phyloP scores from a whole-genome alignment of 1,140 invertebrate genomes.

The Eubasilissa regina region DNA sequence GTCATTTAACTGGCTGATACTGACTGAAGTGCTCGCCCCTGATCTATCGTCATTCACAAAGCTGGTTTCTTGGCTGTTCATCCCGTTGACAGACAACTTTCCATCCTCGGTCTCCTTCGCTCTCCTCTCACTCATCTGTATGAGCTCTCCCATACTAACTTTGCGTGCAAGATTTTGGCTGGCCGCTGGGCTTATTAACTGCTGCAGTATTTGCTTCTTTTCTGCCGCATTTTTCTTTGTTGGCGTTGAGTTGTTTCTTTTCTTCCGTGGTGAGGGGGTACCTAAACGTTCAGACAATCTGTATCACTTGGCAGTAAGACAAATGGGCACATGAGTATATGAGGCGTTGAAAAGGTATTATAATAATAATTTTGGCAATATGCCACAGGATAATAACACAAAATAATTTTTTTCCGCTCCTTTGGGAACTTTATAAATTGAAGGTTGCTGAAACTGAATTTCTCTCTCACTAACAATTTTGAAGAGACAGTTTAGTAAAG shows the following conservation, averaged over 20 bases:
- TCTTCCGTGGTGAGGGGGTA: slow-evolving; percentile 80
- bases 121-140: slow-evolving; percentile 78
- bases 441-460: too few relatives aligned
- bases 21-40: slow-evolving; percentile 67
- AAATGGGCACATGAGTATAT: slow-evolving; percentile 13
- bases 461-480: too few relatives aligned
- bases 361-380: too few relatives aligned
- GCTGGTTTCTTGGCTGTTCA: slow-evolving; percentile 73
- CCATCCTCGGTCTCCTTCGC: slow-evolving; percentile 59
- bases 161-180: slow-evolving; percentile 71
- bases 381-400: too few relatives aligned
- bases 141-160: slow-evolving; percentile 78
- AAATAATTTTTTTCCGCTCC: too few relatives aligned
- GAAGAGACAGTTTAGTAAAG: too few relatives aligned
- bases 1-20: slow-evolving; percentile 73
- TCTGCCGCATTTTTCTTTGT: slow-evolving; percentile 80
- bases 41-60: slow-evolving; percentile 71
- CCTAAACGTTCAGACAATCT: slow-evolving; percentile 68
- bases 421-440: too few relatives aligned
- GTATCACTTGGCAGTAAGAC: slow-evolving; percentile 42
- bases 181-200: slow-evolving; percentile 74
- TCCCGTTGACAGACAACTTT: slow-evolving; percentile 62
- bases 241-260: slow-evolving; percentile 81
- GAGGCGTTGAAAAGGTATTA: too few relatives aligned
- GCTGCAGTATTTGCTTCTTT: slow-evolving; percentile 83